Percentiles rank a stretch among this genome's conserved stretches.
Evolutionary conservation across 92 coral and sea anemone species (phyloP).

Genomic region (Epizoanthus scotinus): DNA sequence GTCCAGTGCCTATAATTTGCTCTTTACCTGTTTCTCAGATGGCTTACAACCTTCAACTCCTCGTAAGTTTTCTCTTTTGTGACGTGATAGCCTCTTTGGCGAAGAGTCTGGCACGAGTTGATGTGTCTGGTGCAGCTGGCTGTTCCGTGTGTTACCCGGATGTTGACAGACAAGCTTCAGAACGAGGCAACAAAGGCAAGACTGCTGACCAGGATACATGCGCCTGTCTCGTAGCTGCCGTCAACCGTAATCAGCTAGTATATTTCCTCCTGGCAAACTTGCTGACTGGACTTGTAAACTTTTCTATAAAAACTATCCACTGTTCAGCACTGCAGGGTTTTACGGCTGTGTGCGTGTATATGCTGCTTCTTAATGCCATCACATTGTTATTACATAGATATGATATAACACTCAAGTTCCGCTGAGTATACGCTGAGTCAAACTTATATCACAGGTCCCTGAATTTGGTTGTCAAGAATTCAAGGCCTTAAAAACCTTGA

Average conservation of each 20-base stretch:
- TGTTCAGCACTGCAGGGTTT: slow-evolving; percentile 66
- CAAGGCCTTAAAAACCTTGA: no score
- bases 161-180: slow-evolving; percentile 12
- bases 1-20: not conserved
- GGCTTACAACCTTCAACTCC: slow-evolving; percentile 83
- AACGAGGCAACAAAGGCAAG: slow-evolving; percentile 34
- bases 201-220: slow-evolving; percentile 46
- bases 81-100: slow-evolving; percentile 70
- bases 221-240: slow-evolving; percentile 76
- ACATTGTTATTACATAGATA: slow-evolving; percentile 48
- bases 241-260: slow-evolving; percentile 80
- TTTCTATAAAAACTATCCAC: slow-evolving; percentile 74
- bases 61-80: slow-evolving; percentile 70
- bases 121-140: slow-evolving; percentile 56
- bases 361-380: slow-evolving; percentile 56
- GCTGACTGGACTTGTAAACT: slow-evolving; percentile 82
- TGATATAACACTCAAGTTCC: slow-evolving; percentile 50
- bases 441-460: not conserved
- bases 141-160: slow-evolving; percentile 66
- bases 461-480: no score
- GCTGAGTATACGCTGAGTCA: not conserved
- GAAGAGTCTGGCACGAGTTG: slow-evolving; percentile 32
- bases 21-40: slow-evolving; percentile 54
- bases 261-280: slow-evolving; percentile 86
- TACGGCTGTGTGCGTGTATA: slow-evolving; percentile 61